Percentiles rank a stretch among this genome's conserved stretches.
These are phyloP conservation scores for Orgyia antiqua DNA, from an alignment of 2,888 invertebrate genomes.

Conservation along the genomic window DNA sequence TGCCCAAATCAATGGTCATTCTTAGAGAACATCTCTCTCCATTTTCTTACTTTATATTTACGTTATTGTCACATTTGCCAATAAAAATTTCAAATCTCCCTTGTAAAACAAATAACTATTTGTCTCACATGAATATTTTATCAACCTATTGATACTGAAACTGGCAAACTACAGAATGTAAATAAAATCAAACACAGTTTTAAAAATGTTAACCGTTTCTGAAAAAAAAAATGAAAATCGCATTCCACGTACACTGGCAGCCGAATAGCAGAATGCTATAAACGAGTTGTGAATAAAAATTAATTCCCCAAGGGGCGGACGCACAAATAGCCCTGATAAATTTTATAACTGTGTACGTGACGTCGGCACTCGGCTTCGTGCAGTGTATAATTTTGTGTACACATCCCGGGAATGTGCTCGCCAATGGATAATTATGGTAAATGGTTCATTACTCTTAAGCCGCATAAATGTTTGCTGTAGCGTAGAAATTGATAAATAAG, in stretches of 20 bases:
- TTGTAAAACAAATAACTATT: no score
- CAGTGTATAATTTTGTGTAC: constrained; percentile 47
- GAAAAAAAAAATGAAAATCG: constrained; percentile 3
- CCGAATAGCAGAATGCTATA: constrained; percentile 24
- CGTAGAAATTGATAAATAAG: no score
- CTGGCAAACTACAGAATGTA: no score
- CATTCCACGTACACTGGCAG: constrained; percentile 9
- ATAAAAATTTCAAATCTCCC: no score
- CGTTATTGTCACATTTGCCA: no score
- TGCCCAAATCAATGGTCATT: no score
- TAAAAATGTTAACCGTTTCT: no score
- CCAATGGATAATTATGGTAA: constrained; percentile 53
- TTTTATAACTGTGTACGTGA: constrained; percentile 33
- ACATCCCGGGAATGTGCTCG: constrained; percentile 39
- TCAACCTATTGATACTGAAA: no score
- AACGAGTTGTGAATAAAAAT: constrained; percentile 34
- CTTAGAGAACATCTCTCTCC: no score
- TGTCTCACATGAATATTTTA: no score
- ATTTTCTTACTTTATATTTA: no score
- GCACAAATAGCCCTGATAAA: constrained; percentile 34
- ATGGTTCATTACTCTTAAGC: constrained; percentile 41
- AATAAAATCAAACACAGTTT: no score
- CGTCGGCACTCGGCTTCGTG: constrained; percentile 30
- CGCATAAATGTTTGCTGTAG: constrained; percentile 14
- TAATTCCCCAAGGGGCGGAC: constrained; percentile 31